These are phyloP conservation scores for Porites rus DNA, from an alignment of 92 coral and sea anemone species.

Conservation along the genomic window DNA sequence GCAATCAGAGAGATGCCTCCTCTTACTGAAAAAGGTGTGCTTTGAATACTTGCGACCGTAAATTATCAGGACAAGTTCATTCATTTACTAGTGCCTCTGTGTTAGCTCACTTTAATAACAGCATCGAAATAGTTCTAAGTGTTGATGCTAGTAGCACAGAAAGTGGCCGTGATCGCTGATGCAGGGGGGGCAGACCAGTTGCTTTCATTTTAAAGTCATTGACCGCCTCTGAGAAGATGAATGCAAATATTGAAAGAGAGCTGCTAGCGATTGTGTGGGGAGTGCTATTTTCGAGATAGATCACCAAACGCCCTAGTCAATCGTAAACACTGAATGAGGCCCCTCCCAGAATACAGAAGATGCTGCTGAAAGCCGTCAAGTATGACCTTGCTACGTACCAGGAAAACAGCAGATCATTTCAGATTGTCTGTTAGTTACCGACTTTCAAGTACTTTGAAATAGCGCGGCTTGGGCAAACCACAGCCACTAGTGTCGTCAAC, in stretches of 20 bases:
- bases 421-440: not conserved
- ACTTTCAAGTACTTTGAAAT: no score
- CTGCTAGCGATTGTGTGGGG: not conserved
- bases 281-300: not conserved
- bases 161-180: not conserved
- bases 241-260: no score
- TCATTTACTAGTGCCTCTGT: not conserved
- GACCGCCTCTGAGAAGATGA: no score
- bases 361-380: not conserved
- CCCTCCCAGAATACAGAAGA: no score
- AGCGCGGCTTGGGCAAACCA: no score
- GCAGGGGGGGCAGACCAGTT: not conserved
- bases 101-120: not conserved
- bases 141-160: not conserved
- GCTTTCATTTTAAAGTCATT: no score
- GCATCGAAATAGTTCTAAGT: not conserved
- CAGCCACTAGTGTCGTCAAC: no score
- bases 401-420: no score
- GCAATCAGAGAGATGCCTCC: constrained; percentile 56
- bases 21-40: constrained; percentile 64
- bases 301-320: no score
- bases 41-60: constrained; percentile 32
- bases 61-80: constrained; percentile 70
- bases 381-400: no score
- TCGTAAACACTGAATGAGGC: no score